Conservation (phyloP, 2,888 invertebrate genomes). For the Epiperipatus broadwayi region DNA sequence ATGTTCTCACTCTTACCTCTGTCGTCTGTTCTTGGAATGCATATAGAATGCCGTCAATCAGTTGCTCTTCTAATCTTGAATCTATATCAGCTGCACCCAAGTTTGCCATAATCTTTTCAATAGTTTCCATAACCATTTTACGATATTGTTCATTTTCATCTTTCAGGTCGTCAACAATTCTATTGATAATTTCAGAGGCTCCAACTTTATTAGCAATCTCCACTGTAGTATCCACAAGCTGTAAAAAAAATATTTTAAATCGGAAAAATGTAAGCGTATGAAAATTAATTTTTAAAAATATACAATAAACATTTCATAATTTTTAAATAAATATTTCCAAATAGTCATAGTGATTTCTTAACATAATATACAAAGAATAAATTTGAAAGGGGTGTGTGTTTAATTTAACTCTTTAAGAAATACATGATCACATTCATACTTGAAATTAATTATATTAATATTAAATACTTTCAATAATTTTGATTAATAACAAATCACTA, state of each 20-base stretch:
- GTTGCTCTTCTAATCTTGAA: conserved; percentile 87
- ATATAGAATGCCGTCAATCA: conserved; percentile 96
- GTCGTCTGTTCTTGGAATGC: conserved; percentile 99
- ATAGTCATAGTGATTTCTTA: too few species aligned
- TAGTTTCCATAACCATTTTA: conserved; percentile 99
- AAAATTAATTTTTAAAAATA: neutral
- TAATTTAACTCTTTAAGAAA: too few species aligned
- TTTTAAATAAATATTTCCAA: neutral
- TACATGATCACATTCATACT: too few species aligned
- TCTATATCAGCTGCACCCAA: conserved; percentile 96
- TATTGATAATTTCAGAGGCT: conserved; percentile 94
- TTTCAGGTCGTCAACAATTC: conserved; percentile 95
- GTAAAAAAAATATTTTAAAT: conserved; percentile 18
- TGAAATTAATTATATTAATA: too few species aligned
- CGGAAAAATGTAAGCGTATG: too few species aligned
- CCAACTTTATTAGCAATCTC: conserved; percentile 99
- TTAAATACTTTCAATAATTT: too few species aligned
- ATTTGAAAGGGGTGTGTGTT: too few species aligned
- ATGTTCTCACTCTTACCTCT: conserved; percentile 41
- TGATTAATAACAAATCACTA: too few species aligned
- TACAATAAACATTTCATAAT: conserved; percentile 16
- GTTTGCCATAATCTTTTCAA: conserved; percentile 94
- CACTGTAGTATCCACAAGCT: conserved; percentile 93
- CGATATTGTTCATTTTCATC: conserved; percentile 98
- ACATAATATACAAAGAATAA: too few species aligned